Conservation (phyloP, 2,113 vertebrate genomes). For the Thamnaconus septentrionalis region DNA sequence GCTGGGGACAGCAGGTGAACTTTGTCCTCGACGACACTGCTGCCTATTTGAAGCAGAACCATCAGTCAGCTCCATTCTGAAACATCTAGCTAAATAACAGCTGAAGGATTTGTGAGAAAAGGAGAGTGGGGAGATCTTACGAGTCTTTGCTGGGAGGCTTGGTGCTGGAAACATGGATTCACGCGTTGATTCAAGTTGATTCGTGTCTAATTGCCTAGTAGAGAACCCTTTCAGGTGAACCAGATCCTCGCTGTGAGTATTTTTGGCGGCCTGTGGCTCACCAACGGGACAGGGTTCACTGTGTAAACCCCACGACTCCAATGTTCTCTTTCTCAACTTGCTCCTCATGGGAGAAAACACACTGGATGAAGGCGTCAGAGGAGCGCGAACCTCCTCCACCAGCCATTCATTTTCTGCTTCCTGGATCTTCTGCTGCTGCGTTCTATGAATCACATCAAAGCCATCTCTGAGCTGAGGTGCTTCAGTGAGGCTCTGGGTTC, state of each 20-base stretch:
- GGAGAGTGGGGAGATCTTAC: conserved; percentile 7
- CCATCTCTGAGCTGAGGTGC: background rate
- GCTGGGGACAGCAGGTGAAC: conserved; percentile 57
- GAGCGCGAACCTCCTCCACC: conserved; percentile 20
- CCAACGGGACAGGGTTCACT: no score
- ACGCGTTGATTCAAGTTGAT: conserved; percentile 14
- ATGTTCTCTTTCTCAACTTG: conserved; percentile 44
- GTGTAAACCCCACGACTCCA: background rate
- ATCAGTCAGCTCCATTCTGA: background rate
- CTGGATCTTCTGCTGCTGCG: conserved; percentile 1
- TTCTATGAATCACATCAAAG: conserved; percentile 1
- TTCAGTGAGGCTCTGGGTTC: background rate
- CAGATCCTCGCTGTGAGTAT: background rate
- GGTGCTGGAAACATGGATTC: conserved; percentile 30
- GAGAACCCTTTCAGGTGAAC: background rate
- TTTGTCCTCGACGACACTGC: conserved; percentile 12
- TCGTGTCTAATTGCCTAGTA: background rate
- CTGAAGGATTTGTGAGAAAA: background rate
- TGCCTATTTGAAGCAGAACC: conserved; percentile 42
- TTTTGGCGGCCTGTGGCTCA: background rate
- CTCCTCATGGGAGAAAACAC: conserved; percentile 63
- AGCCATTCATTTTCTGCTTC: background rate
- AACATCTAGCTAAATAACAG: background rate
- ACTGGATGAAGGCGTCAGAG: conserved; percentile 41
- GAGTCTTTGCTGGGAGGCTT: conserved; percentile 38